A percentile compares a stretch with the other conserved stretches of the same genome.
phyloP scores from a whole-genome alignment of 1,140 invertebrate species.

The Cydia strobilella region DNA sequence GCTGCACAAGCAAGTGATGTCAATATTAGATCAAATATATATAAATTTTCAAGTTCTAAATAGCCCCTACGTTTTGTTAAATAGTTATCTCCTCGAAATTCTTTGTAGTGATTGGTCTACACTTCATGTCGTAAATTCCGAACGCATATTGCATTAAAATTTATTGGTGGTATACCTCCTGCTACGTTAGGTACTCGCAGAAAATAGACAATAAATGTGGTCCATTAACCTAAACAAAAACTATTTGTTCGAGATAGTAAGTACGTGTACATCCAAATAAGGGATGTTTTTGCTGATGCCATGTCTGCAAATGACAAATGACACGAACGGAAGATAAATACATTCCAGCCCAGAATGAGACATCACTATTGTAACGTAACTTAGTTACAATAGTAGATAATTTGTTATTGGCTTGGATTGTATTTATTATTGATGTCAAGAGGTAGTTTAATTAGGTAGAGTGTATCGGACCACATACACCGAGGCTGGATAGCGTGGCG shows the following conservation, averaged over 20 bases:
- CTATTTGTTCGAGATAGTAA: slow-evolving; percentile 3
- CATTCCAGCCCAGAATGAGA: slow-evolving; percentile 15
- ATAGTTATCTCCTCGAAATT: background rate
- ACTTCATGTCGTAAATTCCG: background rate
- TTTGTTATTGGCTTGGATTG: slow-evolving; percentile 9
- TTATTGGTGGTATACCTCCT: slow-evolving; percentile 18
- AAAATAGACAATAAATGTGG: slow-evolving; percentile 20
- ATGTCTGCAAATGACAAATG: slow-evolving; percentile 29
- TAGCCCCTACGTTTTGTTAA: too few relatives aligned
- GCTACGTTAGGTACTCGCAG: slow-evolving; percentile 1
- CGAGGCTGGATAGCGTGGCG: slow-evolving; percentile 20
- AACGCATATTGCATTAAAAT: slow-evolving; percentile 14
- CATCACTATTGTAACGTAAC: slow-evolving; percentile 20
- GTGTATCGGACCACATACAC: slow-evolving; percentile 28
- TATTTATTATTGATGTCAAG: slow-evolving; percentile 27
- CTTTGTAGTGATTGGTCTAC: background rate
- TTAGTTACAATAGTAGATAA: background rate
- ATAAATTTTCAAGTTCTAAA: too few relatives aligned
- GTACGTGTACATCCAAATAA: slow-evolving; percentile 8
- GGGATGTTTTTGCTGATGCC: slow-evolving; percentile 32
- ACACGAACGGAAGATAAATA: slow-evolving; percentile 24
- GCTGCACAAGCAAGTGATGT: too few relatives aligned
- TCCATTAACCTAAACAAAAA: slow-evolving; percentile 24
- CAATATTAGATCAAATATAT: too few relatives aligned
- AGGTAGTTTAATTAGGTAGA: slow-evolving; percentile 30